phyloP scores from a whole-genome alignment of 2,888 invertebrate species.

The Dryococelus australis region DNA sequence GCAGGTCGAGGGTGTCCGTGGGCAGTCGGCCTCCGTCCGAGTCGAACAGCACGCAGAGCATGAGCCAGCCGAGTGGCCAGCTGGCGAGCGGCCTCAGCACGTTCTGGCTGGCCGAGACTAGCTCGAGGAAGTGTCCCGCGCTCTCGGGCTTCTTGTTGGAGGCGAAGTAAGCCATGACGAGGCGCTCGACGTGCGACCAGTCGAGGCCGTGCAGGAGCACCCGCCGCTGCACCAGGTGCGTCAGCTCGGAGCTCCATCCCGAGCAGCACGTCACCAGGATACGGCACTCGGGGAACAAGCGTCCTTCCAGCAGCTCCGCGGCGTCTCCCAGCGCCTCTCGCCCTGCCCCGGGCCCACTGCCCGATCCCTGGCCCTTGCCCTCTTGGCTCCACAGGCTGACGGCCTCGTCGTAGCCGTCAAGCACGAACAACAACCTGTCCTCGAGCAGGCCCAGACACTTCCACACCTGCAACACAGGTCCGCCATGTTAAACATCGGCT shows the following conservation, averaged over 20 bases:
- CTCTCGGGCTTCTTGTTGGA: constrained; percentile 47
- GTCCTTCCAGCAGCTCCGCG: constrained; percentile 62
- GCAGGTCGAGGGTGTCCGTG: constrained; percentile 58
- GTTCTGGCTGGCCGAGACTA: constrained; percentile 47
- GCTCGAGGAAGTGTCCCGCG: constrained; percentile 41
- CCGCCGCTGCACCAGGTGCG: constrained; percentile 61
- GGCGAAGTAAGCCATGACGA: constrained; percentile 60
- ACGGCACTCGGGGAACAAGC: constrained; percentile 63
- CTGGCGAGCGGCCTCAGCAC: constrained; percentile 59
- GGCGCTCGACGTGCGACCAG: constrained; percentile 61
- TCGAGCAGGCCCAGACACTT: constrained; percentile 56
- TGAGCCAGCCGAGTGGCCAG: constrained; percentile 63
- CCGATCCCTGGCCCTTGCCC: constrained; percentile 48
- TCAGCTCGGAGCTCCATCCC: constrained; percentile 56
- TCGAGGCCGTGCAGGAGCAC: constrained; percentile 61
- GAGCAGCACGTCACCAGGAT: constrained; percentile 63
- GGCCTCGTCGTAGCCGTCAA: constrained; percentile 64
- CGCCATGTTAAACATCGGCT: no score
- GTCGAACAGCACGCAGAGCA: constrained; percentile 63
- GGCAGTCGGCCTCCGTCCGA: constrained; percentile 58
- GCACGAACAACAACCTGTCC: constrained; percentile 61
- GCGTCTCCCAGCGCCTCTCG: constrained; percentile 60
- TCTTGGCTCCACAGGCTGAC: constrained; percentile 48
- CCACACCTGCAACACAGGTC: constrained; percentile 33
- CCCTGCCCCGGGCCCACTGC: constrained; percentile 55